Conservation (phyloP, 1,140 invertebrate genomes). For the Oncopeltus fasciatus region DNA sequence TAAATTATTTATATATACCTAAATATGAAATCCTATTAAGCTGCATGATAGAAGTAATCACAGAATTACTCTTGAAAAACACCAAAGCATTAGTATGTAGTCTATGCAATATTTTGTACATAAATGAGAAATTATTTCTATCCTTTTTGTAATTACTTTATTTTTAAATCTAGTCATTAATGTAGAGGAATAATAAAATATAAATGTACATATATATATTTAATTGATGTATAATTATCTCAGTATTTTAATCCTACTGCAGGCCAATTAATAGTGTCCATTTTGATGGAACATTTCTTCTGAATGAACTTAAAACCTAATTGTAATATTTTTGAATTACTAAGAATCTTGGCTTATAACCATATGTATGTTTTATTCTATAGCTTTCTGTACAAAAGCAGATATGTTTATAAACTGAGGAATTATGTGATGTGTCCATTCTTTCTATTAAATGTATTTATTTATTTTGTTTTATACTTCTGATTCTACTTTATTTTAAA, state of each 20-base stretch:
- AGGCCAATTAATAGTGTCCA: slow-evolving; percentile 1
- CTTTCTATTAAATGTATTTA: background rate
- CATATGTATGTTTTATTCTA: background rate
- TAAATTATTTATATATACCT: too few relatives aligned
- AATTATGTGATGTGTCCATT: background rate
- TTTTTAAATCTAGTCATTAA: background rate
- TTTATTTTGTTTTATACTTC: too few relatives aligned
- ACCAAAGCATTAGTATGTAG: background rate
- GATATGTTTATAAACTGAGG: background rate
- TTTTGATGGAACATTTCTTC: background rate
- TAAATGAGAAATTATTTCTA: background rate
- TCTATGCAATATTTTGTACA: slow-evolving; percentile 3
- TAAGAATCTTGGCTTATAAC: too few relatives aligned
- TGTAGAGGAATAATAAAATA: background rate
- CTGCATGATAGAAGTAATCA: background rate
- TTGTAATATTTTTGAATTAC: background rate
- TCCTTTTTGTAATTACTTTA: background rate
- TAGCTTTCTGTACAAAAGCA: background rate
- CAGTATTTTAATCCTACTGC: background rate
- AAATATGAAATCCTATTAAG: too few relatives aligned
- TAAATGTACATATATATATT: background rate
- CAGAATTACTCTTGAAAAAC: background rate
- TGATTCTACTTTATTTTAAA: too few relatives aligned
- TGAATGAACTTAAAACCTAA: background rate
- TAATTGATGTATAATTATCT: background rate